Conservation (phyloP, 2,113 vertebrate genomes). For the Dicentrarchus labrax region DNA sequence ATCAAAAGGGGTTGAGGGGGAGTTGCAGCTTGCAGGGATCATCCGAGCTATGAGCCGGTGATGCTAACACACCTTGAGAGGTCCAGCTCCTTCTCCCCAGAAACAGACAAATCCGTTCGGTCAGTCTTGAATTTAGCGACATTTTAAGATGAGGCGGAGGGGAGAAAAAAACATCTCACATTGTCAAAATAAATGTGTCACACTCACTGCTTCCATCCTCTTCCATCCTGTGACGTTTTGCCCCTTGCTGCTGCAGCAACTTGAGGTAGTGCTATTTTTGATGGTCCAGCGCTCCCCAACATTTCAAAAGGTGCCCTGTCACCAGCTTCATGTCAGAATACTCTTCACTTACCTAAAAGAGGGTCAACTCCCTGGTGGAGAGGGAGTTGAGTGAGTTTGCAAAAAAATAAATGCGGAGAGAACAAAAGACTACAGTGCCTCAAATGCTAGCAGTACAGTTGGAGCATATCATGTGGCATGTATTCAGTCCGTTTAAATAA, state of each 20-base stretch:
- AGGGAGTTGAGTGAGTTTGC: slow-evolving; percentile 37
- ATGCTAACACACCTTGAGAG: slow-evolving; percentile 75
- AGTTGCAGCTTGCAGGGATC: slow-evolving; percentile 36
- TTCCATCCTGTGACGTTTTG: slow-evolving; percentile 61
- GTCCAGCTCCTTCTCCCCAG: slow-evolving; percentile 42
- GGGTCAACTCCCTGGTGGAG: slow-evolving; percentile 28
- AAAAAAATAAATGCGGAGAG: slow-evolving; percentile 39
- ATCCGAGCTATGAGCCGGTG: slow-evolving; percentile 61
- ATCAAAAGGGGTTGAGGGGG: slow-evolving; percentile 13
- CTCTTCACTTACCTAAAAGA: slow-evolving; percentile 54
- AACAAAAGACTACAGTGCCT: slow-evolving; percentile 48
- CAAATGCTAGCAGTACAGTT: slow-evolving; percentile 53
- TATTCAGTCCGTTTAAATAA: slow-evolving; percentile 71
- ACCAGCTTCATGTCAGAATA: slow-evolving; percentile 61
- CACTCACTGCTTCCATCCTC: slow-evolving; percentile 44
- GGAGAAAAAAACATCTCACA: slow-evolving; percentile 47
- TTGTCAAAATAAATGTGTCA: slow-evolving; percentile 80
- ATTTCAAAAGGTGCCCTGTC: slow-evolving; percentile 69
- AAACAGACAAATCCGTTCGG: slow-evolving; percentile 69
- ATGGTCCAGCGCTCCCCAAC: slow-evolving; percentile 40
- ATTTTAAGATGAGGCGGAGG: slow-evolving; percentile 65
- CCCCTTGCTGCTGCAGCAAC: slow-evolving; percentile 72
- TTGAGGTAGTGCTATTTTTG: slow-evolving; percentile 66
- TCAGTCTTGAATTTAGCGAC: slow-evolving; percentile 76
- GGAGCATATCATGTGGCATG: slow-evolving; percentile 56